phyloP scores from a whole-genome alignment of 1,140 invertebrate species.

The Ceratina australensis region DNA sequence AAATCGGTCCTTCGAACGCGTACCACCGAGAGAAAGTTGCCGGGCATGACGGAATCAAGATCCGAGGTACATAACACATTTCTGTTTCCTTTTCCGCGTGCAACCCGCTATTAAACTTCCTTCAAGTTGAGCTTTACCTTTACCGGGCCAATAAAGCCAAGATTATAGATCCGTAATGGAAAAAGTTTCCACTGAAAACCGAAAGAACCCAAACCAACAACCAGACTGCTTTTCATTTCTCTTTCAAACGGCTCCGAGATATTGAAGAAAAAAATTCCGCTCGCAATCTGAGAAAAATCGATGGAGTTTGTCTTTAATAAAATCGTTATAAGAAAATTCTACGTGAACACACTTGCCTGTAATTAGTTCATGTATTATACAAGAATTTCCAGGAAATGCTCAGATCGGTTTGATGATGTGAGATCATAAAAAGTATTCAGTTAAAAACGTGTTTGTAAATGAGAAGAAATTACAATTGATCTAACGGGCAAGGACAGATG shows the following conservation, averaged over 20 bases:
- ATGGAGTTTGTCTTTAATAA: too few species aligned
- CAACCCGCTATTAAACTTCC: slow-evolving; percentile 23
- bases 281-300: background rate
- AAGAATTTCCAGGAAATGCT: too few species aligned
- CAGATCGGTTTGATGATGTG: too few species aligned
- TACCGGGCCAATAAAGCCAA: slow-evolving; percentile 30
- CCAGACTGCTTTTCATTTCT: slow-evolving; percentile 17
- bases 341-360: too few species aligned
- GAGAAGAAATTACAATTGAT: background rate
- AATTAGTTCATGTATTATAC: too few species aligned
- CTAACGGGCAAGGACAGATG: background rate
- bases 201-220: slow-evolving; percentile 7
- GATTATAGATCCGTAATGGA: slow-evolving; percentile 47
- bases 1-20: slow-evolving; percentile 12
- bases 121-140: background rate
- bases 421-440: too few species aligned
- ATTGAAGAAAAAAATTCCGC: background rate
- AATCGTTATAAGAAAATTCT: too few species aligned
- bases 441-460: background rate
- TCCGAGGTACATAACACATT: slow-evolving; percentile 4
- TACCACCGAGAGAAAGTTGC: slow-evolving; percentile 19
- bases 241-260: background rate
- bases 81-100: slow-evolving; percentile 6
- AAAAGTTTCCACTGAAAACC: slow-evolving; percentile 33
- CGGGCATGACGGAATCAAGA: background rate